These are phyloP conservation scores for Sarcophaga subvicina DNA, from an alignment of 2,888 invertebrate species.

Conservation along the genomic window DNA sequence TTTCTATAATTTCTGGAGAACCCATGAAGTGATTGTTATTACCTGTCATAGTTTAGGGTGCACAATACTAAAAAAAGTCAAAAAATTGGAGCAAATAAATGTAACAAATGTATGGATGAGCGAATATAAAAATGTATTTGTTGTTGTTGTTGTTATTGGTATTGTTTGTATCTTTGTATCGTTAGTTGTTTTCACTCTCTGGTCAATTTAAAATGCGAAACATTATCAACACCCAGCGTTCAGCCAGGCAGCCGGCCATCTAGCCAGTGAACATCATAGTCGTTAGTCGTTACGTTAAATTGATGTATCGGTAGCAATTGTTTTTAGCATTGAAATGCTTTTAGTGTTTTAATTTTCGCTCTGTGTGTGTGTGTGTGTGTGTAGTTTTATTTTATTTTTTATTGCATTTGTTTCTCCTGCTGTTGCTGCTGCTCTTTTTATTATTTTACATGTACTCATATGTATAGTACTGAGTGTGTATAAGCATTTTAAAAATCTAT, in stretches of 20 bases:
- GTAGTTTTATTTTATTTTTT: conserved; percentile 15
- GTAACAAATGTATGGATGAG: not conserved
- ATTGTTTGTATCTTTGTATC: not conserved
- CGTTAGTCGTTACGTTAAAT: not conserved
- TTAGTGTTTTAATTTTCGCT: conserved; percentile 40
- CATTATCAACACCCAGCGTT: conserved; percentile 32
- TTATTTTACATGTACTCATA: not conserved
- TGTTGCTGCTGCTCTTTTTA: not conserved
- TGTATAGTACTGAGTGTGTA: no score
- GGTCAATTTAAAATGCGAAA: conserved; percentile 52
- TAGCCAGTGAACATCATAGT: not conserved
- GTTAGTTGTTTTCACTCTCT: conserved; percentile 7
- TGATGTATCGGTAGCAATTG: conserved; percentile 31
- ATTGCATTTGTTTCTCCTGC: not conserved
- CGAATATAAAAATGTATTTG: not conserved
- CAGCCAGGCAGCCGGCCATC: not conserved
- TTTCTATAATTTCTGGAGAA: no score
- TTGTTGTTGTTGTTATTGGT: not conserved
- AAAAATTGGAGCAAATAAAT: not conserved
- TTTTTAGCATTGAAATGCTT: conserved; percentile 53
- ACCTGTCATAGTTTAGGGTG: no score
- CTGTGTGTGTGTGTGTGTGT: not conserved
- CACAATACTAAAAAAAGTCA: not conserved
- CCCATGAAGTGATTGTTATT: no score
- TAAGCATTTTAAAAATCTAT: not conserved